Conservation (phyloP, 2,888 invertebrate species). For the Harmothoe impar region DNA sequence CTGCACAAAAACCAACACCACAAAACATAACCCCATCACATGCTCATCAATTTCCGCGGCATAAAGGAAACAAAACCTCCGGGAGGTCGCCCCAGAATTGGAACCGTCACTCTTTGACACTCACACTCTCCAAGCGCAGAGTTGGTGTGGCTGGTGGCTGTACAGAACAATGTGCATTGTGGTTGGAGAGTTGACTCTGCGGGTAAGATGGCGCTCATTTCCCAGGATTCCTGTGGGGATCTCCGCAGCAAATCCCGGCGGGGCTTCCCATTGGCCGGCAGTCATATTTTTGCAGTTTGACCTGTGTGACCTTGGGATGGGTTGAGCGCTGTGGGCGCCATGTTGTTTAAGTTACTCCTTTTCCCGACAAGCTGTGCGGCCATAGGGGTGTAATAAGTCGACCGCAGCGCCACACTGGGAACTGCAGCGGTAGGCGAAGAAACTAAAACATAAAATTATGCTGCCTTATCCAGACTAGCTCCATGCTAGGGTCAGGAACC, state of each 20-base stretch:
- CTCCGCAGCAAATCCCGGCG: constrained; percentile 39
- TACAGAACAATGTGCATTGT: background rate
- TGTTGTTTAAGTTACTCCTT: background rate
- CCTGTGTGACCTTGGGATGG: background rate
- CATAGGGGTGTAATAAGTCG: background rate
- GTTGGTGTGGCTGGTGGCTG: background rate
- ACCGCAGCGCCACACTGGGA: too few relatives aligned
- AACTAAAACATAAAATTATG: too few relatives aligned
- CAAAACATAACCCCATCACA: constrained; percentile 39
- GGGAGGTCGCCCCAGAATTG: background rate
- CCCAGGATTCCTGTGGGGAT: constrained; percentile 34
- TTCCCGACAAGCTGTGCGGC: background rate
- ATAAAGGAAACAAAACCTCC: constrained; percentile 15
- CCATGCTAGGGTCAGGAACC: too few relatives aligned
- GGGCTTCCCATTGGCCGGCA: constrained; percentile 32
- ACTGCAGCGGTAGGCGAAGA: too few relatives aligned
- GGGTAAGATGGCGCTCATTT: constrained; percentile 27
- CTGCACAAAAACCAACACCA: background rate
- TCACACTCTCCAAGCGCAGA: background rate
- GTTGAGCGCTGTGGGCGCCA: background rate
- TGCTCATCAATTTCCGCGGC: constrained; percentile 39
- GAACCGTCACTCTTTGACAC: constrained; percentile 21
- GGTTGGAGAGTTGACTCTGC: constrained; percentile 14
- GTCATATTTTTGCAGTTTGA: constrained; percentile 25
- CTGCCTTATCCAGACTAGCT: too few relatives aligned